Evolutionary conservation across 1,140 invertebrate species (phyloP).

Genomic region (Manduca sexta): DNA sequence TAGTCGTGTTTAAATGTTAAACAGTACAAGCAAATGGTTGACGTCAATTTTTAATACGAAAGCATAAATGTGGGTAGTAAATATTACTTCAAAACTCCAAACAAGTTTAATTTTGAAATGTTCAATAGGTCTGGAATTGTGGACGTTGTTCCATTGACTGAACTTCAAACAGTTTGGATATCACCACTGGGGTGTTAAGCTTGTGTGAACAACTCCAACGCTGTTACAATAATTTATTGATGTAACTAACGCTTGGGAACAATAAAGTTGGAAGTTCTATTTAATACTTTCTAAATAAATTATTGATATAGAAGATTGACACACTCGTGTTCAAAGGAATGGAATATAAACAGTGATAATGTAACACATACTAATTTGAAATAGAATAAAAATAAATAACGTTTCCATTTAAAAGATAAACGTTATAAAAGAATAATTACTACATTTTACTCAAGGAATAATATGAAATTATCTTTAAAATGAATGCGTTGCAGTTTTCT

Average conservation of each 20-base stretch:
- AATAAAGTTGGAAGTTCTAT: not conserved
- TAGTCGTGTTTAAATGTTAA: not conserved
- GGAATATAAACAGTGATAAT: too few relatives aligned
- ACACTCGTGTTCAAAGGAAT: too few relatives aligned
- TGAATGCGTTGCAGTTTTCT: too few relatives aligned
- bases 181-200: conserved; percentile 3
- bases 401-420: too few relatives aligned
- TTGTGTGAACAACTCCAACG: not conserved
- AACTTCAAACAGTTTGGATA: conserved; percentile 8
- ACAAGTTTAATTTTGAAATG: conserved; percentile 7
- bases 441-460: too few relatives aligned
- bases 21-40: not conserved
- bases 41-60: too few relatives aligned
- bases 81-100: conserved; percentile 14
- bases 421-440: too few relatives aligned
- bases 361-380: too few relatives aligned
- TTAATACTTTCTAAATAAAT: not conserved
- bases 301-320: too few relatives aligned
- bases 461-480: too few relatives aligned
- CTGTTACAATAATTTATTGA: conserved; percentile 1
- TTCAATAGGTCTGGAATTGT: conserved; percentile 10
- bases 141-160: conserved; percentile 5
- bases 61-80: too few relatives aligned
- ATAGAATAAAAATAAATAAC: too few relatives aligned
- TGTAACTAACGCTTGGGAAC: not conserved